Base-by-base conservation (phyloP, 2,888 invertebrate genomes). In the Coelopa pilipes region DNA sequence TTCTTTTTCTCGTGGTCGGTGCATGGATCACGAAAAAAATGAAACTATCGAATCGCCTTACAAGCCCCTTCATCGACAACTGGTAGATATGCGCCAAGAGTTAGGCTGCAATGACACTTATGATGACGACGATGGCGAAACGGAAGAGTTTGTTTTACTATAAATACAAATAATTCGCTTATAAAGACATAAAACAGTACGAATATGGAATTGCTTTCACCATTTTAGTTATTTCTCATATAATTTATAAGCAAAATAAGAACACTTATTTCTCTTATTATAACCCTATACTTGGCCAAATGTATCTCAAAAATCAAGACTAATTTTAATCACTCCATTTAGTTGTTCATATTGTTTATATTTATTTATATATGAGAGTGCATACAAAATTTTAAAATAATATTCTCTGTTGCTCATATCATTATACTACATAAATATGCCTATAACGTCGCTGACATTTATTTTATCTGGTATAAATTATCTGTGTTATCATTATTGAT, bases 1-100 rank as follows among this genome's bases (percentile, higher is more conserved):
- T 88, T 92, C 93, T 76, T 92, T 96, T 83, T 91, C 92, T 77
- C 91, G 93, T 81, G 95, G 95, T 74, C 91, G 92, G 80, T 91
- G 91, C 80, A 88, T 89, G 80, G 91, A 92, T 67, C 81, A 85
- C 71, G 83, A 83, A 11, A 78, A 77, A 19, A 82, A 86, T 57
- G 83, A 84, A 72, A 82, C 83, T 77, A 83, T 81, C 63, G 87
- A 87, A 78, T 85, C 87, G 76, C 86, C 90, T 45, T 90, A 90
- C 83, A 89, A 90, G 78, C 89, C 89, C 77, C 88, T 90, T 74
- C 90, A 90, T 77, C 88, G 88, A 57, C 89, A 91, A 82, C 87
- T 90, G 81, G 89, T 89, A 49, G 89, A 89, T 76, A 88, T 90
- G 82, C 90, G 89, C 81, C 88, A 89, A 15, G 90, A 90, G 79